Conservation (phyloP, 2,888 invertebrate species). For the Drosophila colorata region DNA sequence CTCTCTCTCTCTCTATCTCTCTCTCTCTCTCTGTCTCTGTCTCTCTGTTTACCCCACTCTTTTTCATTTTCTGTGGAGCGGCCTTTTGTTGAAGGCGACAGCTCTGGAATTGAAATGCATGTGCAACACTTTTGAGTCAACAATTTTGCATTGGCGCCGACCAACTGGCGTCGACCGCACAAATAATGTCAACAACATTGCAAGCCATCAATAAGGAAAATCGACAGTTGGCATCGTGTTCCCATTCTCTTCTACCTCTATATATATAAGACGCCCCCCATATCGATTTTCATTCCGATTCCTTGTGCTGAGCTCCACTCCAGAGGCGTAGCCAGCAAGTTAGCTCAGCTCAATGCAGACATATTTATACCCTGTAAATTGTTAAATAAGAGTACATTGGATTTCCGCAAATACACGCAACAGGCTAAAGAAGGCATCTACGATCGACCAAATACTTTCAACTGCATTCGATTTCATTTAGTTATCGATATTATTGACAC, state of each 20-base stretch:
- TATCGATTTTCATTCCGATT: conserved; percentile 3
- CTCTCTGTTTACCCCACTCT: too few relatives aligned
- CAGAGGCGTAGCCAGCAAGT: conserved; percentile 26
- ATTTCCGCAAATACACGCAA: too few relatives aligned
- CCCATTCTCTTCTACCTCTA: conserved; percentile 7
- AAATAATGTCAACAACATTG: conserved; percentile 78
- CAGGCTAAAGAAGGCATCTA: too few relatives aligned
- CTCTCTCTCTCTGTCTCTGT: too few relatives aligned
- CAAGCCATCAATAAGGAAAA: conserved; percentile 66
- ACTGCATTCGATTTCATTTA: too few relatives aligned
- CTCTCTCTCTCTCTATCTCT: neutral
- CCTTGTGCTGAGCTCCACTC: conserved; percentile 1
- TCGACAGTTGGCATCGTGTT: conserved; percentile 54
- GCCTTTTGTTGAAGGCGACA: conserved; percentile 34
- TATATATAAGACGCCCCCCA: neutral
- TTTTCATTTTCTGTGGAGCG: neutral
- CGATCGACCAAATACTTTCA: too few relatives aligned
- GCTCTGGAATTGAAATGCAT: conserved; percentile 43
- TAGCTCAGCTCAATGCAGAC: conserved; percentile 16
- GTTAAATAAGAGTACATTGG: neutral
- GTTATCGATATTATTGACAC: too few relatives aligned
- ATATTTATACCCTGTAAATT: conserved; percentile 2
- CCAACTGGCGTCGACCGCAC: conserved; percentile 72
- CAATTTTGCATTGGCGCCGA: conserved; percentile 71
- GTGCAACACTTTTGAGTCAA: conserved; percentile 62